Percentiles rank a stretch among this genome's conserved stretches.
Evolutionary conservation across 2,797 vertebrate species (phyloP).

Genomic region (Novumbra hubbsi): DNA sequence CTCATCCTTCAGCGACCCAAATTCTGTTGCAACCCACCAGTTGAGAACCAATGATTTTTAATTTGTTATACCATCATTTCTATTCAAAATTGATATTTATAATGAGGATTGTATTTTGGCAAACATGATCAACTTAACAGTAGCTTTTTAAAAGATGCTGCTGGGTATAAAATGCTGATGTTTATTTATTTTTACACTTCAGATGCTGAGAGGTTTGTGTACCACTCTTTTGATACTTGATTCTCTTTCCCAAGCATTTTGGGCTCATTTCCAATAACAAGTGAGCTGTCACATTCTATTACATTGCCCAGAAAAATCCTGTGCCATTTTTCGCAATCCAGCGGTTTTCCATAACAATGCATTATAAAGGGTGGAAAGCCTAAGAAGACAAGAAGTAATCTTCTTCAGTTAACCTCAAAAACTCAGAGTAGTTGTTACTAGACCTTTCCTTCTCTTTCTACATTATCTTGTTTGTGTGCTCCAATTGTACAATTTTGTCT

Average conservation of each 20-base stretch:
- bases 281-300: slow-evolving; percentile 75
- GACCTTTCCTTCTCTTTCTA: too few species aligned
- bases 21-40: too few species aligned
- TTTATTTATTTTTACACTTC: neutral
- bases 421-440: too few species aligned
- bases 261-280: slow-evolving; percentile 72
- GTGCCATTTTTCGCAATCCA: slow-evolving; percentile 69
- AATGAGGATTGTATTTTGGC: neutral
- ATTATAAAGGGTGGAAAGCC: slow-evolving; percentile 67
- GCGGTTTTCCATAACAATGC: slow-evolving; percentile 75
- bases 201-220: slow-evolving; percentile 41
- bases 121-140: slow-evolving; percentile 34
- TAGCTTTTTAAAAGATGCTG: slow-evolving; percentile 8
- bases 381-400: slow-evolving; percentile 66
- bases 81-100: slow-evolving; percentile 22
- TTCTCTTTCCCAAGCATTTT: slow-evolving; percentile 67
- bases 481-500: too few species aligned
- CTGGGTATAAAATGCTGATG: neutral
- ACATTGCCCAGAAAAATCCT: slow-evolving; percentile 72
- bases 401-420: slow-evolving; percentile 34
- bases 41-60: neutral
- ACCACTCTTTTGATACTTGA: slow-evolving; percentile 45
- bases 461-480: too few species aligned
- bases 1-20: too few species aligned
- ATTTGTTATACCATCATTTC: neutral